Conservation (phyloP, 2,113 vertebrate species). For the Chaetorhynchus papuensis region DNA sequence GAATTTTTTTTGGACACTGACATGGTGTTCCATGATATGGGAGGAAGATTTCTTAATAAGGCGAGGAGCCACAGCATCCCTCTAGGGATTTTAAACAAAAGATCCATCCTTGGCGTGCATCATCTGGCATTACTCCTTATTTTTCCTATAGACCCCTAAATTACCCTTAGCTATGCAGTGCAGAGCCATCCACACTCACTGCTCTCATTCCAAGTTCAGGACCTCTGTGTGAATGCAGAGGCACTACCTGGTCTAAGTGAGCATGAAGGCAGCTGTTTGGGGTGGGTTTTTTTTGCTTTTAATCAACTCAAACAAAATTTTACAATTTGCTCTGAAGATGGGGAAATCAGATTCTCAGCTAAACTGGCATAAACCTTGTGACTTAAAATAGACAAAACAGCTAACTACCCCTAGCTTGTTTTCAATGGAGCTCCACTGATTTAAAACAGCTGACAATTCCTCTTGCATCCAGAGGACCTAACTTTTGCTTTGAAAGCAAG, state of each 20-base stretch:
- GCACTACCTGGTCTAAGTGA: not conserved
- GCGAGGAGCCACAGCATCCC: not conserved
- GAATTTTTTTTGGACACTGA: not conserved
- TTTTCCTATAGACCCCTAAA: not conserved
- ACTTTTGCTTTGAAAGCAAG: constrained; percentile 65
- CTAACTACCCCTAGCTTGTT: not conserved
- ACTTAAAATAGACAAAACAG: constrained; percentile 23
- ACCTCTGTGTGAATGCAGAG: not conserved
- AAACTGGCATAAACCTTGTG: not conserved
- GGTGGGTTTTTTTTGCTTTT: not conserved
- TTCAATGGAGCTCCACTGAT: constrained; percentile 38
- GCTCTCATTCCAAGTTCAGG: not conserved
- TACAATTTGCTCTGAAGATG: not conserved
- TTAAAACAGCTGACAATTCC: constrained; percentile 43
- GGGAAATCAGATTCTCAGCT: not conserved
- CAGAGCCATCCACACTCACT: not conserved
- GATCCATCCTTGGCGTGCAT: not conserved
- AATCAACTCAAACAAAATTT: not conserved
- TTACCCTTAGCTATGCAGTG: not conserved
- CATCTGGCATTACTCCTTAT: not conserved
- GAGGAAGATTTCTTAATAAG: not conserved
- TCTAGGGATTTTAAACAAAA: not conserved
- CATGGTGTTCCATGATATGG: not conserved
- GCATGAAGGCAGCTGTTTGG: not conserved
- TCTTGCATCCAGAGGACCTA: constrained; percentile 5